Evolutionary conservation across 2,113 vertebrate genomes (phyloP), one percentile per base, ranked within the genome.

Genomic region (Anas platyrhynchos): DNA sequence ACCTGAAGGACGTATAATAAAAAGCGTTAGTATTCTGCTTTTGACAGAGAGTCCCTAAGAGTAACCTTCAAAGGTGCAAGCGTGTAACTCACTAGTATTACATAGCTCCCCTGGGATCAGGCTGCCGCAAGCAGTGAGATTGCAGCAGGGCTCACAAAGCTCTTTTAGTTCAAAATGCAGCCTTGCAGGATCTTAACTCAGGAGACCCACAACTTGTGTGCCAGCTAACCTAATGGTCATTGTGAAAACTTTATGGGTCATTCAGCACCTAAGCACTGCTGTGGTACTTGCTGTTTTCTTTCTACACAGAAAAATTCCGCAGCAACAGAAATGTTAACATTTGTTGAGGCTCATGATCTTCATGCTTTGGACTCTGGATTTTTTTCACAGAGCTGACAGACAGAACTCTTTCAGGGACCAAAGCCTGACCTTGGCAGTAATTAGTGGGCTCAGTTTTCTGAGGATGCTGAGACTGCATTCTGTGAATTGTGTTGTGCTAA

Each of bases 21-120:
- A 68, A 86, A 72, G 26, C 0, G 0, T 82, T 81, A 61, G 48
- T 18, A 41, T 79, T 66, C 78, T 41, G 50, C 36, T 73, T 31
- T 4, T 63, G 74, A 32, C 54, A 63, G 62, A 16, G 34, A 38
- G 56, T 86, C 48, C 38, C 74, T 58, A 38, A 55, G 9, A 87
- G 58, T 65, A 91, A 93, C 93, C 93, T 95, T 88, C 71, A 46
- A 54, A 93, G 78, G 78, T 67, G 78, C 72, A 61, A 86, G 72
- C 67, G 3, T 77, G 82, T 8, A 94, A 83, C 83, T 76, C 44
- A 5, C 63, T 71, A 71, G 55, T 95, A 82, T 83, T 93, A 93
- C 72, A 86, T 1, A 0, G 36, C n/a, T 94, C 94, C 36, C 87
- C 16, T 0, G 59, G 50, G 95, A 84, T 18, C 5, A 2, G 0